A percentile compares a stretch with the other conserved stretches of the same genome.
Evolutionary conservation across 2,113 vertebrate species (phyloP).

Genomic region (Saiga tatarica): DNA sequence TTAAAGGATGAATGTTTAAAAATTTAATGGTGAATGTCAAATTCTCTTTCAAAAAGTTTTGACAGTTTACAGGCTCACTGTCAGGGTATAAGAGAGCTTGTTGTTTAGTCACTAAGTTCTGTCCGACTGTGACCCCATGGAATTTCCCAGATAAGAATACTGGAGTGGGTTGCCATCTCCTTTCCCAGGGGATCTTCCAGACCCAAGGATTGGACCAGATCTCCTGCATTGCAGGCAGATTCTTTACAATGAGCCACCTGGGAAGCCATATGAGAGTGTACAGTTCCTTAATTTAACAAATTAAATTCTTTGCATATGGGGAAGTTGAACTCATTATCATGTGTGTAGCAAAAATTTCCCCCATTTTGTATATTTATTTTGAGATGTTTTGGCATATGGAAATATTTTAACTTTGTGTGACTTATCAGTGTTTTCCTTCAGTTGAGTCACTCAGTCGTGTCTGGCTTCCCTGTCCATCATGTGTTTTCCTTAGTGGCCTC

Average conservation of each 20-base stretch:
- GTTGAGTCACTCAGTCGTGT: background rate
- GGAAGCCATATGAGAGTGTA: background rate
- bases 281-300: background rate
- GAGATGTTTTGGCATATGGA: background rate
- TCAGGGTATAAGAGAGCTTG: background rate
- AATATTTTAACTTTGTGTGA: slow-evolving; percentile 3
- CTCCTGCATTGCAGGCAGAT: background rate
- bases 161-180: background rate
- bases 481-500: background rate
- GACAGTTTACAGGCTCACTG: background rate
- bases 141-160: background rate
- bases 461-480: background rate
- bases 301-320: background rate
- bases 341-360: background rate
- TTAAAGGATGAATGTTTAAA: background rate
- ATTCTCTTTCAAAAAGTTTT: background rate
- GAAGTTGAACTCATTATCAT: background rate
- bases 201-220: background rate
- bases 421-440: background rate
- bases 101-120: background rate
- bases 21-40: background rate
- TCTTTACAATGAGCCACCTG: background rate
- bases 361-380: background rate
- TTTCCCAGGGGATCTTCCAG: background rate
- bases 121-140: background rate